A percentile compares a stretch with the other conserved stretches of the same genome.
phyloP scores from a whole-genome alignment of 2,888 invertebrate species.

The Bombyx huttoni region DNA sequence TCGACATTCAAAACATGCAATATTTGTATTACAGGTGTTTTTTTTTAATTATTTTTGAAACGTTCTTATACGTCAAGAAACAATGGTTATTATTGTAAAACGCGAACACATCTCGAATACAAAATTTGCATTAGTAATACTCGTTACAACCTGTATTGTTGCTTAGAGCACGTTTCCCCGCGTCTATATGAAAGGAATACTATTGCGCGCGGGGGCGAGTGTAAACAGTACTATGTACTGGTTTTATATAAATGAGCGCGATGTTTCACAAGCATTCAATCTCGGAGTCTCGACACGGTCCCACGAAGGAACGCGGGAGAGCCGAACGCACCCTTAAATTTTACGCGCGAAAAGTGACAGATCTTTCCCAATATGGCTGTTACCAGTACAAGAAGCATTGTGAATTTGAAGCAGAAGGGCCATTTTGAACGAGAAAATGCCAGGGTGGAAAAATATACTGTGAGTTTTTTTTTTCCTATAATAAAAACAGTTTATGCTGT shows the following conservation, averaged over 20 bases:
- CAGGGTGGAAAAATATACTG: constrained; percentile 61
- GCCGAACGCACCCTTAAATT: constrained; percentile 27
- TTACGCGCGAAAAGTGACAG: constrained; percentile 53
- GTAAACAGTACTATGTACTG: constrained; percentile 24
- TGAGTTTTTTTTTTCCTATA: constrained; percentile 19
- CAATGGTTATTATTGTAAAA: too few species aligned
- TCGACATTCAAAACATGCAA: too few species aligned
- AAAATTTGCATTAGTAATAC: not conserved
- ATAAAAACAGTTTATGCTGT: not conserved
- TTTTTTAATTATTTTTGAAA: too few species aligned
- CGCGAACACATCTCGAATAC: not conserved
- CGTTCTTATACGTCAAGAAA: too few species aligned
- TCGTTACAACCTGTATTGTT: not conserved
- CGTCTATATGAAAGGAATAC: constrained; percentile 40
- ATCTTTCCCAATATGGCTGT: constrained; percentile 53
- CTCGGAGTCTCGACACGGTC: constrained; percentile 61
- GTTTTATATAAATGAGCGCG: constrained; percentile 62
- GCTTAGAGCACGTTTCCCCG: not conserved
- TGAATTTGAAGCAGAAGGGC: constrained; percentile 52
- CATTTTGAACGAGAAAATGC: constrained; percentile 58
- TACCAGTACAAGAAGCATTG: constrained; percentile 52
- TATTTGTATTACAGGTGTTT: too few species aligned
- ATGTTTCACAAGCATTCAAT: constrained; percentile 60
- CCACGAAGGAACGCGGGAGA: constrained; percentile 49
- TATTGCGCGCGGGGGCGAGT: constrained; percentile 42